Evolutionary conservation across 2,797 vertebrate genomes (phyloP), one percentile per base, ranked within the genome.

Genomic region (Cyprinodon diabolis): DNA sequence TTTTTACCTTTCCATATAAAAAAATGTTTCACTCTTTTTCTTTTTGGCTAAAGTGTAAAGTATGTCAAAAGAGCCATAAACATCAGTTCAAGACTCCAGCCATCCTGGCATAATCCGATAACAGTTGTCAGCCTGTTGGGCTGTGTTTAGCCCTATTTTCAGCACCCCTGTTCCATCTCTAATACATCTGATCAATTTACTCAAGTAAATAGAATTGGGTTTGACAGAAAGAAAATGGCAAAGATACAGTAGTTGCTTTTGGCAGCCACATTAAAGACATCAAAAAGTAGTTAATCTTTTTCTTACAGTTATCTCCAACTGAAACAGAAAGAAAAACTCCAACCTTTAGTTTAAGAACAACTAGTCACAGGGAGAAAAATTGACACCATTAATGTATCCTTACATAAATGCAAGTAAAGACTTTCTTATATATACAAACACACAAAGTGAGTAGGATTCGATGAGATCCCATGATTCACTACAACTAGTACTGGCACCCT

Each of bases 121-220:
- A 69, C 68, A 71, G 40, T 71, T 69, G 68, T 43, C 19, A 55
- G 4, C 8, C 14, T 48, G 45, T 43, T 1, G 10, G 9, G 4
- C 17, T 7, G 30, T 55, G 54, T 51, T 51, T 0, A 25, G 11
- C n/a, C 25, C n/a, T 2, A 40, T 21, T 47, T 74, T 35, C 17
- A 60, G 11, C 1, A 1, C 19, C 37, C 0, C 52, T 2, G 30
- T n/a, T 57, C 60, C 23, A 68, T 4, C n/a, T 74, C 57, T 35
- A 4, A 72, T 60, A 43, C n/a, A 13, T 8, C 79, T 35, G n/a
- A 72, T 56, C 4, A 4, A 45, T 75, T 77, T n/a, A 40, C 10
- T 69, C n/a, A 19, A 1, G 55, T 73, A 69, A 67, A 23, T 66
- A 4, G n/a, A 63, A 74, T 68, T 40, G 30, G 48, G 68, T 66